Conservation (phyloP, 2,888 invertebrate genomes). For the Ypsolopha sequella region DNA sequence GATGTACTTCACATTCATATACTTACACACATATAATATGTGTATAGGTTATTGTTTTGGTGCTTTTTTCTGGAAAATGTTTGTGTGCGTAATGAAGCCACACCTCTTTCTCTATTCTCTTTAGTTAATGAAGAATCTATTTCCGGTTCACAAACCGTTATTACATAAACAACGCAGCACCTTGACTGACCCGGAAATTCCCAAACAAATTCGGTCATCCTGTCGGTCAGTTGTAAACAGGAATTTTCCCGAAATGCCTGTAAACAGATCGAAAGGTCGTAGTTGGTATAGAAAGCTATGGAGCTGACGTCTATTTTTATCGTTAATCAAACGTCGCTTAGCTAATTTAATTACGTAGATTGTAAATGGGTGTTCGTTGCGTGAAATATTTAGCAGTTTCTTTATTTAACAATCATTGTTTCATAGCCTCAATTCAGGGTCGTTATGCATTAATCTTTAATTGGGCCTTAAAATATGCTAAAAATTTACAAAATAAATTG, state of each 20-base stretch:
- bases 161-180: not conserved
- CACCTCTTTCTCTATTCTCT: not conserved
- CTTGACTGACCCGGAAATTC: not conserved
- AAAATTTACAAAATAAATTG: no score
- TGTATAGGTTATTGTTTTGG: no score
- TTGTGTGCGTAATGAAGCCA: not conserved
- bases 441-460: no score
- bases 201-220: not conserved
- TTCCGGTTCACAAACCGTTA: not conserved
- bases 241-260: constrained; percentile 1
- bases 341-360: not conserved
- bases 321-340: constrained; percentile 1
- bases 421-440: no score
- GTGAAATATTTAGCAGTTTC: no score
- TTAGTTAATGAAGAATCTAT: not conserved
- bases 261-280: not conserved
- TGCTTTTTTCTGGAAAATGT: no score
- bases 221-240: not conserved
- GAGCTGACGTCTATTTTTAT: not conserved
- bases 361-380: no score
- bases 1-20: no score
- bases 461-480: no score
- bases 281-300: not conserved
- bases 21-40: no score
- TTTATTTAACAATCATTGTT: no score